Conservation (phyloP, 1,140 invertebrate genomes). For the Coenobita brevimanus region DNA sequence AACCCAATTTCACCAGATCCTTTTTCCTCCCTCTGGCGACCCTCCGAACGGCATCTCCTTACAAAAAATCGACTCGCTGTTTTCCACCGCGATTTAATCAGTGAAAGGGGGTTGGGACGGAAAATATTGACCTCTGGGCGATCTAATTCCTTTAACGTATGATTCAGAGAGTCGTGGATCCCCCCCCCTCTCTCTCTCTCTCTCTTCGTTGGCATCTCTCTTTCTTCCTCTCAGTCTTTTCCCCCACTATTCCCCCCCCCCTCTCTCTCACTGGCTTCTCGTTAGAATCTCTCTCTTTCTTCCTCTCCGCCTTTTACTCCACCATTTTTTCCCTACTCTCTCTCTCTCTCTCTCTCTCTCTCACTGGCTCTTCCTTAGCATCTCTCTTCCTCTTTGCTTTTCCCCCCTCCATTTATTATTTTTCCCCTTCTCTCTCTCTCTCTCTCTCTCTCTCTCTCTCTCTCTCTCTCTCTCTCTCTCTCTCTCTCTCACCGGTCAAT, state of each 20-base stretch:
- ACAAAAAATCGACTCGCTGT: too few relatives aligned
- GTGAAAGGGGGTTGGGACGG: too few relatives aligned
- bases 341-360: not conserved
- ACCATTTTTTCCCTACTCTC: not conserved
- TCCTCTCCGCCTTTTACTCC: not conserved
- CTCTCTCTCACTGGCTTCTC: too few relatives aligned
- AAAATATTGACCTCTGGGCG: too few relatives aligned
- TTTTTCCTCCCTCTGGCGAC: not conserved
- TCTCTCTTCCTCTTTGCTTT: not conserved
- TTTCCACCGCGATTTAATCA: too few relatives aligned
- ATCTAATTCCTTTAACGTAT: too few relatives aligned
- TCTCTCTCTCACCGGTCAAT: too few relatives aligned
- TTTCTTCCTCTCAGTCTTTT: not conserved
- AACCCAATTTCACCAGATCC: not conserved
- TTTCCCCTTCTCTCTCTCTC: constrained; percentile 29
- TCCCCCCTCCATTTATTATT: not conserved
- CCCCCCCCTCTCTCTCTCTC: not conserved
- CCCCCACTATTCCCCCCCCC: not conserved
- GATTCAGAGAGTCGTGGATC: too few relatives aligned
- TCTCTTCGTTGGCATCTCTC: not conserved
- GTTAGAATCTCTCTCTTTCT: not conserved
- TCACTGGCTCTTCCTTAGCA: not conserved
- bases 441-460: constrained; percentile 36
- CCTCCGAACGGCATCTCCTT: too few relatives aligned
- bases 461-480: not conserved